A percentile compares a stretch with the other conserved stretches of the same genome.
Evolutionary conservation across 2,113 vertebrate genomes (phyloP).

Genomic region (Cephalophus harveyi): DNA sequence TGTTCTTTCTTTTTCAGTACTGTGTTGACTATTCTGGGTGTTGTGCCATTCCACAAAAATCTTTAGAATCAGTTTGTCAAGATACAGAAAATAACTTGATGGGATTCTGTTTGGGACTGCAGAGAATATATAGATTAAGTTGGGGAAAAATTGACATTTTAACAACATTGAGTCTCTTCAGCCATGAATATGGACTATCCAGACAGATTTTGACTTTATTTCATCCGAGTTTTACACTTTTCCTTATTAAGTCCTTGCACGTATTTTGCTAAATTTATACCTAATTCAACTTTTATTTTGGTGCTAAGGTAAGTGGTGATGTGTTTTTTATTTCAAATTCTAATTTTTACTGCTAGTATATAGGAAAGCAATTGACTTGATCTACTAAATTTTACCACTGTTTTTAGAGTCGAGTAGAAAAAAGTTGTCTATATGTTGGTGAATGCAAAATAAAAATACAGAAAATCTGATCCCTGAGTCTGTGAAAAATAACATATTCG

Average conservation of each 20-base stretch:
- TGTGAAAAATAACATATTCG: background rate
- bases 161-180: background rate
- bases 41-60: background rate
- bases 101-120: background rate
- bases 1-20: background rate
- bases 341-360: background rate
- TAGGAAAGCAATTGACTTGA: background rate
- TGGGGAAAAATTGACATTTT: background rate
- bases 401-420: background rate
- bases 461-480: background rate
- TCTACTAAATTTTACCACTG: background rate
- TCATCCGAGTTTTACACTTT: background rate
- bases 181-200: background rate
- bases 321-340: background rate
- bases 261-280: background rate
- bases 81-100: background rate
- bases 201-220: background rate
- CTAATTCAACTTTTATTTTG: background rate
- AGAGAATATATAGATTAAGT: background rate
- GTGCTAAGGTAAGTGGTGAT: background rate
- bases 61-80: background rate
- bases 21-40: background rate
- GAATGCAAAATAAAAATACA: background rate
- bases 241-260: background rate
- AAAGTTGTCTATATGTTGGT: background rate